Base-by-base conservation (phyloP, 2,888 invertebrate genomes). In the Lacanobia wlatinum region DNA sequence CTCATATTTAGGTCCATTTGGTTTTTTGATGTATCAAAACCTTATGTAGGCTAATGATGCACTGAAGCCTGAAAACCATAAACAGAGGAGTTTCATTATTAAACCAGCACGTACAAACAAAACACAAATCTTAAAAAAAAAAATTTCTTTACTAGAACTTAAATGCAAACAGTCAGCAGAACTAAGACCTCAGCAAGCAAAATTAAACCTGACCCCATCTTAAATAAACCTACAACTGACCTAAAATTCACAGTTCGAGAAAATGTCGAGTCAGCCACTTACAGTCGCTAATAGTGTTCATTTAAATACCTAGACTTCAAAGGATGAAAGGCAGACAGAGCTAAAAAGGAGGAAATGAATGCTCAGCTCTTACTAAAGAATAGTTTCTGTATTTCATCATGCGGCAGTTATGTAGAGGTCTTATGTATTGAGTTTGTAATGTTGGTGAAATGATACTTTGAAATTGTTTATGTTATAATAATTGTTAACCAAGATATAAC, bases 221-320 rank as follows among this genome's bases (percentile, higher is more conserved):
- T 40, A 73, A 83, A 73, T 82, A 77, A 53, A 59, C 50, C 10
- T 50, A 82, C 74, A 69, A 79, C 43, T 73, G 70, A 72, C 61
- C 80, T 71, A 70, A 63, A 70, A 74, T 74, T 59, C 58, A 72
- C 73, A 66, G 69, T 83, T 74, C 62, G 48, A 63, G 73, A 28
- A 79, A 78, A 62, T 64, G 71, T 66, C 68, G 77, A 80, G 56
- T 80, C 72, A 72, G 69, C 76, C 63, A 76, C 73, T 84, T 73
- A 58, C 58, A 67, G 70, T 63, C 55, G 21, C 65, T 84, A 75
- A 75, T 84, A 80, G 70, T 62, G 61, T 75, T 68, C 59, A 75
- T 80, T 81, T 75, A 80, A 83, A 84, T 80, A 83, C 68, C 62
- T 67, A 60, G 46, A 43, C 40, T 65, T 73, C 38, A 69, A 83